These are phyloP conservation scores for Ophraella communa DNA, from an alignment of 2,888 invertebrate species.

Conservation along the genomic window DNA sequence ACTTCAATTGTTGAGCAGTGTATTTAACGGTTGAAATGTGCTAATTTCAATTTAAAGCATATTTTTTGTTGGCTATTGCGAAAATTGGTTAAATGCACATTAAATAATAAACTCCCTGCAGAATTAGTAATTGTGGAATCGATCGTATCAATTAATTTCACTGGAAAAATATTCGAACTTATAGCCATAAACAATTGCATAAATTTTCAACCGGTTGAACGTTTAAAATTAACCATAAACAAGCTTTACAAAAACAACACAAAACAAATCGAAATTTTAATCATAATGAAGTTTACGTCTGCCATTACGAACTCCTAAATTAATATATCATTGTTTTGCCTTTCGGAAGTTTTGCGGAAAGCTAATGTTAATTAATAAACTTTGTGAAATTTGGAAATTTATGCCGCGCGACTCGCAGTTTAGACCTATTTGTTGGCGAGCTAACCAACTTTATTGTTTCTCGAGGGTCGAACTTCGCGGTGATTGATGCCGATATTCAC, in stretches of 20 bases:
- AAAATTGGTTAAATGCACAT: no score
- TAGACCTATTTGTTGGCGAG: slow-evolving; percentile 18
- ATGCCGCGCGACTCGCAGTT: slow-evolving; percentile 18
- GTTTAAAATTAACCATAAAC: neutral
- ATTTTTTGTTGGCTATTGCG: no score
- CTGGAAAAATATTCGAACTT: neutral
- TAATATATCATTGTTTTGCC: slow-evolving; percentile 35
- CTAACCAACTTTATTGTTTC: slow-evolving; percentile 4
- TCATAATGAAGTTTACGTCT: neutral
- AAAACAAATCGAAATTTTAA: neutral
- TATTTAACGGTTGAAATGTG: no score
- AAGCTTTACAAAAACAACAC: neutral
- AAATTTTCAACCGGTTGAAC: neutral
- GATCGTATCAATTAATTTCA: neutral
- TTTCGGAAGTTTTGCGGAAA: slow-evolving; percentile 27
- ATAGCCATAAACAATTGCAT: neutral
- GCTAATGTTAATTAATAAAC: slow-evolving; percentile 36
- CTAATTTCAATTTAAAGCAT: no score
- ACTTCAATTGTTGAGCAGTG: no score
- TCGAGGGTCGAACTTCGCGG: no score
- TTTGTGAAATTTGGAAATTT: slow-evolving; percentile 29
- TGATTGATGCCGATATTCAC: no score
- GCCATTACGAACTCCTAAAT: slow-evolving; percentile 11
- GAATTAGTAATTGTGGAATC: no score
- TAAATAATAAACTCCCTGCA: no score